phyloP scores from a whole-genome alignment of 2,797 vertebrate species.

The Synanceia verrucosa region DNA sequence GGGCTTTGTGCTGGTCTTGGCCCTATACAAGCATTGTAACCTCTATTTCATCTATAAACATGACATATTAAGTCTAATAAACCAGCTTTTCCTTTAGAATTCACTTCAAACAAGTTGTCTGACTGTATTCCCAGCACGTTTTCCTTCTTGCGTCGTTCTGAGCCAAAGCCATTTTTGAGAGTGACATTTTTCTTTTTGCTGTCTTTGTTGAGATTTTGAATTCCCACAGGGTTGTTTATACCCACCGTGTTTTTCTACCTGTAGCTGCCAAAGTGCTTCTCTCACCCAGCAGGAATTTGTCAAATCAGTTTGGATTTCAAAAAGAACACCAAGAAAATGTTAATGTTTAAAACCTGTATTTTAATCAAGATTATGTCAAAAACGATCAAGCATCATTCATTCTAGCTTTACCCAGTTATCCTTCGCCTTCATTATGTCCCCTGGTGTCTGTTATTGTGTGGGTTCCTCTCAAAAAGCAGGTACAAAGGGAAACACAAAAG shows the following conservation, averaged over 20 bases:
- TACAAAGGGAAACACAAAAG: conserved; percentile 42
- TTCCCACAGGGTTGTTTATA: conserved; percentile 38
- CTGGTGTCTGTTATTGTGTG: conserved; percentile 9
- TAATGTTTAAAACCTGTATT: conserved; percentile 29
- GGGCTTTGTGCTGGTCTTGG: conserved; percentile 2
- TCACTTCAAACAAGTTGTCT: conserved; percentile 25
- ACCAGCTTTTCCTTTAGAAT: conserved; percentile 16
- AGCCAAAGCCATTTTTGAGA: conserved; percentile 11
- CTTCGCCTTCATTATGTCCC: conserved; percentile 14
- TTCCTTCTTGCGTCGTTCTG: conserved; percentile 7
- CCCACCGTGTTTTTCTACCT: conserved; percentile 30
- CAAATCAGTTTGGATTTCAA: conserved; percentile 45
- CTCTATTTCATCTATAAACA: conserved; percentile 18
- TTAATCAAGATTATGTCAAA: conserved; percentile 35
- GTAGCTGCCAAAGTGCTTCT: conserved; percentile 27
- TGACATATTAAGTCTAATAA: conserved; percentile 17
- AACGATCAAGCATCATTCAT: conserved; percentile 14
- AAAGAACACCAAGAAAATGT: conserved; percentile 35
- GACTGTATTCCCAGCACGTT: conserved; percentile 6
- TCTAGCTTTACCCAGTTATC: conserved; percentile 7
- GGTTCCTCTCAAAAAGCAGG: conserved; percentile 20
- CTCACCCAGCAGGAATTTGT: conserved; percentile 35
- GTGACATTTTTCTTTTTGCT: neutral
- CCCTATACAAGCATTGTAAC: neutral
- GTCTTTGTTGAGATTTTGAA: conserved; percentile 44